These are phyloP conservation scores for Nyleta sp. DNA, from an alignment of 2,888 invertebrate genomes.

Conservation along the genomic window DNA sequence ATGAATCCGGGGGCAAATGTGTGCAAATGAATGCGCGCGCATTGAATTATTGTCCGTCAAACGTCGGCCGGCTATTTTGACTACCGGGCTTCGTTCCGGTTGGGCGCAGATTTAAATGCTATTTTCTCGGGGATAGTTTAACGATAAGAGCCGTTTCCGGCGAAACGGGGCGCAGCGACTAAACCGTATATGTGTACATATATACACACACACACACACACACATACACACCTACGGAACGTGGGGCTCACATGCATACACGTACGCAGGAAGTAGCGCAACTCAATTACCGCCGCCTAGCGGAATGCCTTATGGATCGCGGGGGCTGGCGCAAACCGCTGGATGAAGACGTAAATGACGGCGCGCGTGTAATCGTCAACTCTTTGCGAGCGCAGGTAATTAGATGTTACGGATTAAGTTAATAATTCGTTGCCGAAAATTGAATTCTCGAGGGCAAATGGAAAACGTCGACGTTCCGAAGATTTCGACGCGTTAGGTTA, in stretches of 20 bases:
- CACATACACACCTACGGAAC: constrained; percentile 17
- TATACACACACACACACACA: neutral
- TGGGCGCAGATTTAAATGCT: constrained; percentile 41
- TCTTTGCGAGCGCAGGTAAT: constrained; percentile 27
- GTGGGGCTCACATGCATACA: constrained; percentile 25
- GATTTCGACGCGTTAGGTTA: too few species aligned
- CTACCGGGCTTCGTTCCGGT: constrained; percentile 11
- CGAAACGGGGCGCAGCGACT: constrained; percentile 35
- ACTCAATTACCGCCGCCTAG: constrained; percentile 63
- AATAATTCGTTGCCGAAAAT: constrained; percentile 20
- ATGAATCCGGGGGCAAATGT: constrained; percentile 10
- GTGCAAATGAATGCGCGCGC: constrained; percentile 22
- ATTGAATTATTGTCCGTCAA: constrained; percentile 44
- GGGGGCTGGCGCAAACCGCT: constrained; percentile 58
- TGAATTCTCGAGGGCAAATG: neutral
- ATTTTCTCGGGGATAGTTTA: constrained; percentile 43
- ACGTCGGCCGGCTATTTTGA: constrained; percentile 30
- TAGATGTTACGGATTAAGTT: constrained; percentile 34
- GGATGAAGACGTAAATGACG: constrained; percentile 70
- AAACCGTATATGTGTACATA: constrained; percentile 15
- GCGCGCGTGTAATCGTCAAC: constrained; percentile 68
- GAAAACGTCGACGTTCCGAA: too few species aligned
- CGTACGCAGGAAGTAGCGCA: constrained; percentile 62
- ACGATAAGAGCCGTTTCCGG: constrained; percentile 56
- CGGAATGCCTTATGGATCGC: constrained; percentile 50